Evolutionary conservation across 2,888 invertebrate genomes (phyloP), one percentile per base, ranked within the genome.

Genomic region (Lutraria lutraria): DNA sequence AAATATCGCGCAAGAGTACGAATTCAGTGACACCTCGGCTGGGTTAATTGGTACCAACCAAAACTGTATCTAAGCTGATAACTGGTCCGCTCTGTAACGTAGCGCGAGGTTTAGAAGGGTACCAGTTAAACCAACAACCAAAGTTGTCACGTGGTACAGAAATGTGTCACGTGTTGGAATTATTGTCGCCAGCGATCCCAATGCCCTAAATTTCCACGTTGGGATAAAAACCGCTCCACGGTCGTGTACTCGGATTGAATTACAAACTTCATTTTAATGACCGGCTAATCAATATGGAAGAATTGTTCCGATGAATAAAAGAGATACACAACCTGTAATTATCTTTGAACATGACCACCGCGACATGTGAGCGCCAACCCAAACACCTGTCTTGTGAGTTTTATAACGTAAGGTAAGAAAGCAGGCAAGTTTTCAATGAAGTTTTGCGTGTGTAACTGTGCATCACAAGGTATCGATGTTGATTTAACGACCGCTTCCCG

Each of bases 301-400:
- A 85, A 89, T 89, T 89, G 89, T 89, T 91, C 85, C 81, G 83
- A 29, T 56, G 84, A 82, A 91, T 89, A 87, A 87, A 85, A 87
- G 76, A 87, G 87, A 89, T 87, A 87, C 87, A 87, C 76, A 87
- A 84, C 89, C 82, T 31, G n/a, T 87, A 72, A 89, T 87, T 89
- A 87, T 56, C 21, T 76, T 52, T 19, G 31, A 85, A 79, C 82
- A 86, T 89, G 91, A 88, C 86, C 86, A 83, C 86, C 52, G 76
- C 63, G 72, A 80, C 82, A 80, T 85, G 82, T 79, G 85, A 60
- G 86, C 86, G 88, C 82, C 54, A 89, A 88, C 86, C 83, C 53
- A 92, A 88, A 89, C 92, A 92, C 92, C 92, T 92, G 92, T 72
- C 89, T 86, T 63, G 90, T 76, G 29, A 87, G 81, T n/a, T 87